Evolutionary conservation across 2,113 vertebrate genomes (phyloP).

Genomic region (Halichoeres trimaculatus): DNA sequence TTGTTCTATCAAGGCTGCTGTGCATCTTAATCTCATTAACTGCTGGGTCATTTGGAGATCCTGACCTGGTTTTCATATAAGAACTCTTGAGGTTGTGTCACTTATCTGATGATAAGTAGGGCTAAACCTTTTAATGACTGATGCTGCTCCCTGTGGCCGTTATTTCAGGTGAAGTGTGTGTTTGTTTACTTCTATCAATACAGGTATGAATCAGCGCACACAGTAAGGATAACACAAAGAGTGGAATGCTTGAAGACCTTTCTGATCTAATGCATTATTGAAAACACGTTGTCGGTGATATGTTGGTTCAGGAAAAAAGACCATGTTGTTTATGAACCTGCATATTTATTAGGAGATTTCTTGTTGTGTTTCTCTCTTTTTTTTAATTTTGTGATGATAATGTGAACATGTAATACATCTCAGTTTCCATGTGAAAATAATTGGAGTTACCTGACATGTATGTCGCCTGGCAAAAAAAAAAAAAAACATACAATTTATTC

Average conservation of each 20-base stretch:
- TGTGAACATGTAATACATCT: too few relatives aligned
- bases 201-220: background rate
- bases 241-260: background rate
- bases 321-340: too few relatives aligned
- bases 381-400: too few relatives aligned
- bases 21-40: conserved; percentile 52
- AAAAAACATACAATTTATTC: too few relatives aligned
- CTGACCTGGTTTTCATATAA: conserved; percentile 43
- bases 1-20: background rate
- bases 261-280: too few relatives aligned
- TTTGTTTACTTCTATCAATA: conserved; percentile 23
- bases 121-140: conserved; percentile 52
- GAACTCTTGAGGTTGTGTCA: conserved; percentile 14
- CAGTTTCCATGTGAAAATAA: too few relatives aligned
- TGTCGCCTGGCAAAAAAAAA: too few relatives aligned
- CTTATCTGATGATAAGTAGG: conserved; percentile 20
- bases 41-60: conserved; percentile 41
- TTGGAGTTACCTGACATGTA: too few relatives aligned
- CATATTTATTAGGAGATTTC: too few relatives aligned
- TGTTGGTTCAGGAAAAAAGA: too few relatives aligned
- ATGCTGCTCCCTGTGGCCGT: background rate
- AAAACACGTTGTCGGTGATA: background rate
- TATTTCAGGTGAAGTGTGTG: background rate
- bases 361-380: too few relatives aligned
- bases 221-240: background rate